Conservation (phyloP, 2,888 invertebrate genomes). For the Hedya salicella region DNA sequence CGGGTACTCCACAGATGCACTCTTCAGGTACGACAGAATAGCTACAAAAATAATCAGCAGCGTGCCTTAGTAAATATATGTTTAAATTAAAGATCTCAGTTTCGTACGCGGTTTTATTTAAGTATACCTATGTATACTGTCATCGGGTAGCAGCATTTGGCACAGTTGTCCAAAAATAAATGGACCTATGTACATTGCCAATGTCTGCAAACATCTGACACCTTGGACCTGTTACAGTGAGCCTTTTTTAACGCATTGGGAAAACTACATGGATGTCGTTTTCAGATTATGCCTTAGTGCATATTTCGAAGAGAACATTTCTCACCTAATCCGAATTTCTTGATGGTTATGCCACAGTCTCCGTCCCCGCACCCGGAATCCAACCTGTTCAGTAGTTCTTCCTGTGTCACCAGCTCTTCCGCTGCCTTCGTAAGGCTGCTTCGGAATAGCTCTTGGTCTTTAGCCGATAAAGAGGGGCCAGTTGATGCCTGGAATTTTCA, state of each 20-base stretch:
- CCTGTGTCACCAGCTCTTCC: constrained; percentile 85
- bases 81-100: no score
- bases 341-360: constrained; percentile 89
- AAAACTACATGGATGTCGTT: no score
- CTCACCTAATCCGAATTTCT: constrained; percentile 85
- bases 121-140: no score
- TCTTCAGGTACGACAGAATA: constrained; percentile 62
- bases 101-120: no score
- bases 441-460: constrained; percentile 61
- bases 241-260: no score
- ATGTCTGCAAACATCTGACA: no score
- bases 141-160: no score
- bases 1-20: constrained; percentile 66
- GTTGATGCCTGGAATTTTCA: constrained; percentile 53
- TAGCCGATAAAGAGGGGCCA: constrained; percentile 62
- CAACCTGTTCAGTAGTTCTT: constrained; percentile 86
- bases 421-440: constrained; percentile 73
- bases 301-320: neutral
- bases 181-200: no score
- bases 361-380: constrained; percentile 90
- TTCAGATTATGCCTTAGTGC: no score
- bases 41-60: constrained; percentile 55
- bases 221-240: no score
- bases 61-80: no score
- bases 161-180: no score